These are phyloP conservation scores for Gobio occitaniae DNA, from an alignment of 2,797 vertebrate genomes.

Conservation along the genomic window DNA sequence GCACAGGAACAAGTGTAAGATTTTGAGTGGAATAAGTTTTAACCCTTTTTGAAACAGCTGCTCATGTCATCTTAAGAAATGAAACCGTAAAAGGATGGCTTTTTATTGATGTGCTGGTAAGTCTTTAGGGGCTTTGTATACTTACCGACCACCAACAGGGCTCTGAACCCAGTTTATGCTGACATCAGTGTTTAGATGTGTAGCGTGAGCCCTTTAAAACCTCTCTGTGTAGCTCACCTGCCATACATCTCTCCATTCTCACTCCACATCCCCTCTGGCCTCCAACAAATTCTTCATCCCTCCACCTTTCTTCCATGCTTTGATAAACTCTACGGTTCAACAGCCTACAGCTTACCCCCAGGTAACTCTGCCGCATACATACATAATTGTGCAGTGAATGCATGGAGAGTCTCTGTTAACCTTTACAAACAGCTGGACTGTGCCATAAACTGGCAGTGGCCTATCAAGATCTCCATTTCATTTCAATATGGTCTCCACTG, in stretches of 20 bases:
- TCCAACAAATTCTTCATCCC: conserved; percentile 17
- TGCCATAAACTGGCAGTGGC: conserved; percentile 16
- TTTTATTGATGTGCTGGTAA: conserved; percentile 7
- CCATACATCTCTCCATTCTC: conserved; percentile 17
- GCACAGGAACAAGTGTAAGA: background rate
- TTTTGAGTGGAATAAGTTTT: background rate
- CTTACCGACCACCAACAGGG: conserved; percentile 38
- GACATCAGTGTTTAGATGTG: conserved; percentile 27
- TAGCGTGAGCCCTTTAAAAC: conserved; percentile 26
- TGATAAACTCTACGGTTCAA: conserved; percentile 31
- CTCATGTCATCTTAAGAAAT: background rate
- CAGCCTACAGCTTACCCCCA: conserved; percentile 36
- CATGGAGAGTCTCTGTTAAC: conserved; percentile 35
- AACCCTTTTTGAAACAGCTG: background rate
- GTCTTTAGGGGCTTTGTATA: conserved; percentile 39
- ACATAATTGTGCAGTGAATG: conserved; percentile 30
- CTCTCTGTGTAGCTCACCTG: conserved; percentile 23
- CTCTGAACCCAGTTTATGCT: conserved; percentile 18
- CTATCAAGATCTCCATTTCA: conserved; percentile 3
- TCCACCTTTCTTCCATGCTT: conserved; percentile 27
- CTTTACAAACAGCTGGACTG: conserved; percentile 44
- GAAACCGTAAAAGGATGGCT: background rate
- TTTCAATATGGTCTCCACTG: conserved; percentile 6
- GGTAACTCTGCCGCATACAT: conserved; percentile 7
- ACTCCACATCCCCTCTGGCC: background rate